phyloP scores from a whole-genome alignment of 1,140 invertebrate species.

The Drosophila varians region DNA sequence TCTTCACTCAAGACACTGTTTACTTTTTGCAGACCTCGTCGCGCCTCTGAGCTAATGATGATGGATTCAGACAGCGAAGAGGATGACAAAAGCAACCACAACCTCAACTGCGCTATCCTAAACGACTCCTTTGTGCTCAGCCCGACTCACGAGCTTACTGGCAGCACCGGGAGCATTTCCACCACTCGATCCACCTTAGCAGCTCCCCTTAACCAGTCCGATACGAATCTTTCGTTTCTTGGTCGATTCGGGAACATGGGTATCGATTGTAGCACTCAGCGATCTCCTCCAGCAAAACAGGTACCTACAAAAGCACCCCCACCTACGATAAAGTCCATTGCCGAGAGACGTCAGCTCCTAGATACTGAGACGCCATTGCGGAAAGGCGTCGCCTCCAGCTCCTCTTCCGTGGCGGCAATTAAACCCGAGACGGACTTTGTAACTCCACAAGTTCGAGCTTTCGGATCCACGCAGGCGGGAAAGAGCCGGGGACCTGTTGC shows the following conservation, averaged over 20 bases:
- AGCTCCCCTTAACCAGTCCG: constrained; percentile 16
- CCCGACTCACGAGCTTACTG: constrained; percentile 58
- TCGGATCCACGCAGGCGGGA: constrained; percentile 38
- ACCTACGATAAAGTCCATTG: constrained; percentile 32
- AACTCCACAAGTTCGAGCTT: constrained; percentile 69
- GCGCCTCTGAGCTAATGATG: constrained; percentile 62
- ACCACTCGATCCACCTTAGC: background rate
- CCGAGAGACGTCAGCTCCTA: constrained; percentile 45
- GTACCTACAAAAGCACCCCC: constrained; percentile 24
- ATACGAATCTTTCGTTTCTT: constrained; percentile 66
- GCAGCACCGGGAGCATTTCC: constrained; percentile 24
- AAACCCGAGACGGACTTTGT: constrained; percentile 62
- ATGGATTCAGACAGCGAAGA: constrained; percentile 78
- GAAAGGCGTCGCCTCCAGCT: background rate
- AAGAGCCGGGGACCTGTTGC: constrained; percentile 38
- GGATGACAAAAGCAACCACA: constrained; percentile 60
- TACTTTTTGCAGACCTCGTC: constrained; percentile 55
- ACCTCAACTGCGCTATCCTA: constrained; percentile 78
- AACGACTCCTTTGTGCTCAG: constrained; percentile 81
- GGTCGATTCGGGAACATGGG: constrained; percentile 69
- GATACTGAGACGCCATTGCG: constrained; percentile 57
- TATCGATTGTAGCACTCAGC: constrained; percentile 54
- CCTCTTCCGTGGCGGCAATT: background rate
- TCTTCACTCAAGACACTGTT: background rate
- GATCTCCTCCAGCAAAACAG: constrained; percentile 21